phyloP scores from a whole-genome alignment of 2,797 vertebrate species.

The Sciurus carolinensis region DNA sequence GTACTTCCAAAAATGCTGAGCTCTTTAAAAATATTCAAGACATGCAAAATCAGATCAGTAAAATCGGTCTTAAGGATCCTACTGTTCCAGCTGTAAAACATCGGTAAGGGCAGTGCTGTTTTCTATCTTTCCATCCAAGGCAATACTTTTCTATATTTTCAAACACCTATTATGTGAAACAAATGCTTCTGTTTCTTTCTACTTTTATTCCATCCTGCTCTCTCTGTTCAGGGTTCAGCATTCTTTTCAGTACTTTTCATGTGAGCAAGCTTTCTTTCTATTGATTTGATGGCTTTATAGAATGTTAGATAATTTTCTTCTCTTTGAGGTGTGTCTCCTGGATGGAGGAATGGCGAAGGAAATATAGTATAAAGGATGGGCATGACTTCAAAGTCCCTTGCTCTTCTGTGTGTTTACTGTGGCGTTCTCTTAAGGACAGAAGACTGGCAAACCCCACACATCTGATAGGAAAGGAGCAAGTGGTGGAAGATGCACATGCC shows the following conservation, averaged over 20 bases:
- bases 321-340: neutral
- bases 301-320: neutral
- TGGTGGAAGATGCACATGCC: no score
- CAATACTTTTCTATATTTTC: neutral
- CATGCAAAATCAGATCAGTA: slow-evolving; percentile 89
- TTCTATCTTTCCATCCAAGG: neutral
- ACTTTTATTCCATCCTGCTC: neutral
- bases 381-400: neutral
- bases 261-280: neutral
- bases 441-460: neutral
- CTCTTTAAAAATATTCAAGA: slow-evolving; percentile 92
- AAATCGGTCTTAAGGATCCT: slow-evolving; percentile 94
- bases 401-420: neutral
- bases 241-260: neutral
- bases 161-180: neutral
- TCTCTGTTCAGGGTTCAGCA: neutral
- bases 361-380: neutral
- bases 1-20: slow-evolving; percentile 89
- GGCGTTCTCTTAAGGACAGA: neutral
- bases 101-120: slow-evolving; percentile 88
- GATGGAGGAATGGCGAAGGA: neutral
- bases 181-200: neutral
- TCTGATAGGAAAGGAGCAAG: neutral
- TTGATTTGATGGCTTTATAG: neutral
- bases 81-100: slow-evolving; percentile 96